These are phyloP conservation scores for Epinephelus awoara DNA, from an alignment of 2,797 vertebrate species.

Conservation along the genomic window DNA sequence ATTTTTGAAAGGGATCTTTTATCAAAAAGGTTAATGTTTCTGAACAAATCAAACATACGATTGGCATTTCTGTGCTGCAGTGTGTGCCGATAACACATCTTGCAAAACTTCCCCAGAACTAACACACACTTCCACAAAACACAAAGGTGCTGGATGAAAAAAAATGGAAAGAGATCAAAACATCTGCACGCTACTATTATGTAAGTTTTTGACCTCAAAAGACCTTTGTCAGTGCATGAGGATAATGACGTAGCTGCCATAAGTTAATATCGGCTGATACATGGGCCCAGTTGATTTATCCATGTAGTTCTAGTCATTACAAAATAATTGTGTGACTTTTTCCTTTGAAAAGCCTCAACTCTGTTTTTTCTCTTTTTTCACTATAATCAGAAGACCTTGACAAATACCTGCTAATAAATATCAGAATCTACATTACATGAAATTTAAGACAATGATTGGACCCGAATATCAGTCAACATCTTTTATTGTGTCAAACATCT, in stretches of 20 bases:
- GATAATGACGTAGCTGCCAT: neutral
- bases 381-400: neutral
- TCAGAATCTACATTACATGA: neutral
- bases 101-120: neutral
- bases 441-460: neutral
- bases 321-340: neutral
- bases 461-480: neutral
- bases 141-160: neutral
- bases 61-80: conserved; percentile 5
- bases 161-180: neutral
- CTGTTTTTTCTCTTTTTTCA: neutral
- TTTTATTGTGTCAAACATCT: conserved; percentile 9
- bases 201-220: neutral
- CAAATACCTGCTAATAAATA: neutral
- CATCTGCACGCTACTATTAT: neutral
- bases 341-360: neutral
- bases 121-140: neutral
- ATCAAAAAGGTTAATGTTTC: neutral
- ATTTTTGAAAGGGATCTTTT: neutral
- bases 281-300: neutral
- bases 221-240: too few relatives aligned
- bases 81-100: neutral
- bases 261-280: neutral
- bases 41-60: neutral
- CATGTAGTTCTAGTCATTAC: neutral